Evolutionary conservation across 1,140 invertebrate species (phyloP).

Genomic region (Achatina immaculata): DNA sequence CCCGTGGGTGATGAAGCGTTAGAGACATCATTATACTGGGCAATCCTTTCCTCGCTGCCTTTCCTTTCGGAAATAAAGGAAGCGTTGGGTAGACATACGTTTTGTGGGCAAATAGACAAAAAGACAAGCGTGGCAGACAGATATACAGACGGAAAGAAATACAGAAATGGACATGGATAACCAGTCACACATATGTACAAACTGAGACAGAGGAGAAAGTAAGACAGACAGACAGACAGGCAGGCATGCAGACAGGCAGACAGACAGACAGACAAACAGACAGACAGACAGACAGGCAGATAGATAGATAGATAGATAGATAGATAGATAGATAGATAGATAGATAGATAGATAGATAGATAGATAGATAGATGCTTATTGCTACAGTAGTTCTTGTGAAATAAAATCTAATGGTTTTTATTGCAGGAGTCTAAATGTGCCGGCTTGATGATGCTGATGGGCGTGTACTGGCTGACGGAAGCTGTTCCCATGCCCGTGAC

Average conservation of each 20-base stretch:
- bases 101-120: background rate
- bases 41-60: background rate
- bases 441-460: background rate
- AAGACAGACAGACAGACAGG: no score
- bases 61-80: background rate
- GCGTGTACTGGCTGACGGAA: conserved; percentile 10
- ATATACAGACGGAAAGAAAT: no score
- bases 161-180: background rate
- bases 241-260: no score
- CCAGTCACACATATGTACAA: background rate
- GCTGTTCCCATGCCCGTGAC: background rate
- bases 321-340: background rate
- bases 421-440: conserved; percentile 18
- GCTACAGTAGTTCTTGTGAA: background rate
- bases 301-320: background rate
- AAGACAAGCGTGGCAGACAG: background rate
- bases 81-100: background rate
- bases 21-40: no score
- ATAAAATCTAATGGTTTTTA: no score
- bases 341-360: background rate
- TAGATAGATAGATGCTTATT: background rate
- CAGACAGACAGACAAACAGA: no score
- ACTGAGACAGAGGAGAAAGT: background rate
- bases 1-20: no score
- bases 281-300: no score